Conservation (phyloP, 1,140 invertebrate species). For the Neomicropteryx cornuta region DNA sequence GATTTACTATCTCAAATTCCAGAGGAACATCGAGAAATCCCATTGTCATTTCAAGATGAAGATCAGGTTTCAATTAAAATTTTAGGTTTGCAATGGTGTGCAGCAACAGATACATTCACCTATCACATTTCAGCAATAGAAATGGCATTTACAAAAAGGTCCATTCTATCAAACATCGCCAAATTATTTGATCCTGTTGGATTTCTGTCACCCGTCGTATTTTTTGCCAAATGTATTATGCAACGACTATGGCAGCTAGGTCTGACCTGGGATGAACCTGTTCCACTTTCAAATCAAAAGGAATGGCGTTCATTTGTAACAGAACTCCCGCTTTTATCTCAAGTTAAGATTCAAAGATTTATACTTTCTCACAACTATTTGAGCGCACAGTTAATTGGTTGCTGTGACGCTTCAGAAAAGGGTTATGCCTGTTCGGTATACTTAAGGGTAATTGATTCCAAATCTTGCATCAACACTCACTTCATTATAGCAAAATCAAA, state of each 20-base stretch:
- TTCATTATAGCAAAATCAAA: constrained; percentile 20
- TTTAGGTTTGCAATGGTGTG: neutral
- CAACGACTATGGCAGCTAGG: constrained; percentile 22
- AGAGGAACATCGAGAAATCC: constrained; percentile 4
- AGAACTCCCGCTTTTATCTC: neutral
- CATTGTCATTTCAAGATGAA: neutral
- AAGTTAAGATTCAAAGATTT: neutral
- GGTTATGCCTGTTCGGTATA: constrained; percentile 17
- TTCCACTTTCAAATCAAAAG: constrained; percentile 12
- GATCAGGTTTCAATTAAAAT: neutral
- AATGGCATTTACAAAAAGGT: constrained; percentile 12
- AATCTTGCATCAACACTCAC: neutral
- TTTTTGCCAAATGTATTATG: constrained; percentile 23
- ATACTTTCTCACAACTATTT: constrained; percentile 2
- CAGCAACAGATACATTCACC: neutral
- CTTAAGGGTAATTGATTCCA: neutral
- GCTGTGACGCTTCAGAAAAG: constrained; percentile 10
- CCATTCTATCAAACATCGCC: constrained; percentile 18
- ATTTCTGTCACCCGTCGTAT: constrained; percentile 19
- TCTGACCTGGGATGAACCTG: constrained; percentile 22
- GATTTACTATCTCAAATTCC: constrained; percentile 14
- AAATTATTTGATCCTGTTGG: constrained; percentile 21
- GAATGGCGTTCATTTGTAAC: constrained; percentile 8
- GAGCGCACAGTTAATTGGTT: constrained; percentile 1
- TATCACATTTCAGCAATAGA: neutral